Evolutionary conservation across 1,140 invertebrate genomes (phyloP).

Genomic region (Druon quercuslanigerum): DNA sequence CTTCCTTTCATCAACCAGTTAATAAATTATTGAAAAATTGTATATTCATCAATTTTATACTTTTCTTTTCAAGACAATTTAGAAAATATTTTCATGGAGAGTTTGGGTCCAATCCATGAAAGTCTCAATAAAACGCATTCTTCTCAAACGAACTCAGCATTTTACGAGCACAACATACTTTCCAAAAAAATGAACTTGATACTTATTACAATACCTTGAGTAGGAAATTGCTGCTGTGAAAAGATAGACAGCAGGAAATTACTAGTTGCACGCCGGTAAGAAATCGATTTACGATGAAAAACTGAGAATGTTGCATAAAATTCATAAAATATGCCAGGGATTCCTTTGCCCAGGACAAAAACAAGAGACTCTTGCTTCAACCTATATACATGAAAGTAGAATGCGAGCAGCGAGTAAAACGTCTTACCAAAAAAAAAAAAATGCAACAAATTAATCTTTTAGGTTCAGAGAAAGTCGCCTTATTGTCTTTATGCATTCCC

Average conservation of each 20-base stretch:
- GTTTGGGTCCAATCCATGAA: background rate
- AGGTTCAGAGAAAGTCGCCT: background rate
- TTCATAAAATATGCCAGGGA: background rate
- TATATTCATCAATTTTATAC: no score
- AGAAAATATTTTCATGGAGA: background rate
- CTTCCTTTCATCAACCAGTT: no score
- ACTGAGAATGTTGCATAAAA: background rate
- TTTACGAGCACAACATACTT: constrained; percentile 1
- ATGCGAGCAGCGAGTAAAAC: background rate
- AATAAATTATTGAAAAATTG: no score
- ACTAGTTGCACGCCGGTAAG: background rate
- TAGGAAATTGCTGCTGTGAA: background rate
- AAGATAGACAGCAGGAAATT: background rate
- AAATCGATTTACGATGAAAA: constrained; percentile 18
- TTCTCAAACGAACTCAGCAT: background rate
- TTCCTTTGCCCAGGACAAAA: background rate
- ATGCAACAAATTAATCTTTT: background rate
- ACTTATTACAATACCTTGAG: background rate
- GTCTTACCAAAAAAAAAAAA: background rate
- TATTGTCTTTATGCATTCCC: constrained; percentile 8
- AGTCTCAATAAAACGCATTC: background rate
- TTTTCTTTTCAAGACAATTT: background rate
- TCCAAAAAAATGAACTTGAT: background rate
- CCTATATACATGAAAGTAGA: background rate
- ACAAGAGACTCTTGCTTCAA: background rate